phyloP scores from a whole-genome alignment of 2,888 invertebrate genomes.

The Eilema depressum region DNA sequence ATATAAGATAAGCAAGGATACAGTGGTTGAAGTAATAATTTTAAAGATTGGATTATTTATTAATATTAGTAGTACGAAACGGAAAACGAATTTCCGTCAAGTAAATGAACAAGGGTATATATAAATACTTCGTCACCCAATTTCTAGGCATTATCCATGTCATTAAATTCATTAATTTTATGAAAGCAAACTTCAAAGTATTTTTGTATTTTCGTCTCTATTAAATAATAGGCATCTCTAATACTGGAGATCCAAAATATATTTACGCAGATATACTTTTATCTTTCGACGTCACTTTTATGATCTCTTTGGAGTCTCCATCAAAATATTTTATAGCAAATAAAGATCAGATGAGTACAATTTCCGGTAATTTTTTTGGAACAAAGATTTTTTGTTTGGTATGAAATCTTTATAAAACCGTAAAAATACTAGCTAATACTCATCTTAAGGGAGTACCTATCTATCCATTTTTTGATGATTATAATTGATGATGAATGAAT shows the following conservation, averaged over 20 bases:
- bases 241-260: background rate
- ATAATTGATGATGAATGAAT: too few relatives aligned
- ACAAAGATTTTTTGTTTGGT: slow-evolving; percentile 26
- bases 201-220: background rate
- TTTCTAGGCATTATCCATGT: background rate
- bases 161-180: background rate
- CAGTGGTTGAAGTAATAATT: background rate
- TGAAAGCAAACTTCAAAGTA: background rate
- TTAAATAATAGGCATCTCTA: background rate
- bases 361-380: slow-evolving; percentile 25
- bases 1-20: background rate
- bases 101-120: too few relatives aligned
- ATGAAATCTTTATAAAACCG: background rate
- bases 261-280: slow-evolving; percentile 27
- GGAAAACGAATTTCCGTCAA: too few relatives aligned
- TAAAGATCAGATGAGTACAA: slow-evolving; percentile 40
- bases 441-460: too few relatives aligned
- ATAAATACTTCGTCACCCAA: background rate
- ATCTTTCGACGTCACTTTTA: slow-evolving; percentile 48
- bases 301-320: slow-evolving; percentile 38
- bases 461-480: too few relatives aligned
- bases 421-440: too few relatives aligned
- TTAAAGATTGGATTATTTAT: too few relatives aligned
- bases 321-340: slow-evolving; percentile 49
- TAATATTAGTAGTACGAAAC: too few relatives aligned